phyloP scores from a whole-genome alignment of 2,113 vertebrate genomes.

The Puntigrus tetrazona region DNA sequence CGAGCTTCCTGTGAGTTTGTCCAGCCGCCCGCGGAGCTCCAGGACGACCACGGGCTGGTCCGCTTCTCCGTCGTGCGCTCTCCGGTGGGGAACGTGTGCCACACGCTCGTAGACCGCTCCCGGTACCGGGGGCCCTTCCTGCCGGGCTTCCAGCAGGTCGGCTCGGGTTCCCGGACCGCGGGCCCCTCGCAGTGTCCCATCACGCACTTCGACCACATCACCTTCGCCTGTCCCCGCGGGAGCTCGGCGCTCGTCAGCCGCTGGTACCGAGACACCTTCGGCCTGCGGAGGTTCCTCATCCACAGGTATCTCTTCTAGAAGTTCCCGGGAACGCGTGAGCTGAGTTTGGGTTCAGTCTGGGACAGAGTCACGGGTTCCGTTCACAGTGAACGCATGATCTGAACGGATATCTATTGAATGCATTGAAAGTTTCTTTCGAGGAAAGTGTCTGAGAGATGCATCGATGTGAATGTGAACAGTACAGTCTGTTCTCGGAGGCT shows the following conservation, averaged over 20 bases:
- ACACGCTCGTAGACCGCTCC: slow-evolving; percentile 85
- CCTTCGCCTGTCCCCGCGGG: slow-evolving; percentile 77
- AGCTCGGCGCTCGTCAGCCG: slow-evolving; percentile 71
- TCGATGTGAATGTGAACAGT: neutral
- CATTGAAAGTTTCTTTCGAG: neutral
- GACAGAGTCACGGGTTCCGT: too few species aligned
- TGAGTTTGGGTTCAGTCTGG: too few species aligned
- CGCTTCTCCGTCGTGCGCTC: slow-evolving; percentile 83
- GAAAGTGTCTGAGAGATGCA: neutral
- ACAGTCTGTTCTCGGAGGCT: too few species aligned
- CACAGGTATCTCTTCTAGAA: too few species aligned
- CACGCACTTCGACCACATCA: slow-evolving; percentile 90
- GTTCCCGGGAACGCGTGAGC: too few species aligned
- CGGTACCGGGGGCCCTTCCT: slow-evolving; percentile 80
- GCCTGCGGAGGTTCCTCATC: slow-evolving; percentile 85
- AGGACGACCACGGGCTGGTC: slow-evolving; percentile 74
- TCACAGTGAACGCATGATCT: too few species aligned
- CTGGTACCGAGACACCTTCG: slow-evolving; percentile 87
- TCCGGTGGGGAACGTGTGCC: slow-evolving; percentile 83
- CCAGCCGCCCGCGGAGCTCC: slow-evolving; percentile 78
- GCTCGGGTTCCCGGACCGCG: neutral
- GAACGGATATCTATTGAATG: neutral
- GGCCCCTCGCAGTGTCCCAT: slow-evolving; percentile 62
- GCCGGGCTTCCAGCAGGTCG: slow-evolving; percentile 78
- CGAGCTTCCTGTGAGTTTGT: slow-evolving; percentile 76